phyloP scores from a whole-genome alignment of 2,888 invertebrate species.

The Adineta ricciae region DNA sequence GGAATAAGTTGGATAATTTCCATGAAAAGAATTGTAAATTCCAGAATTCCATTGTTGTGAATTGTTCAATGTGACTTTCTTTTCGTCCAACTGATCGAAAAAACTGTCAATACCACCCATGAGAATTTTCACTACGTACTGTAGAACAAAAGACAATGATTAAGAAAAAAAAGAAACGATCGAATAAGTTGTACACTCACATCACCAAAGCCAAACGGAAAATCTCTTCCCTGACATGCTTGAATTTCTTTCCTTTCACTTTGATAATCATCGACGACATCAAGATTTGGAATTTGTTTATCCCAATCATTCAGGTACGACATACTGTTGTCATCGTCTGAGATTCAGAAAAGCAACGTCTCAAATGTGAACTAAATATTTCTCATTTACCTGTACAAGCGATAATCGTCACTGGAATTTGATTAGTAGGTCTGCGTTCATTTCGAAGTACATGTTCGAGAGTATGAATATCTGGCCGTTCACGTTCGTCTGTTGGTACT shows the following conservation, averaged over 20 bases:
- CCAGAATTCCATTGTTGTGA: background rate
- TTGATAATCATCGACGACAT: slow-evolving; percentile 30
- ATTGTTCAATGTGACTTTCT: background rate
- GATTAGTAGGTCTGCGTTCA: background rate
- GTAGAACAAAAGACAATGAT: background rate
- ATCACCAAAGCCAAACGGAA: slow-evolving; percentile 31
- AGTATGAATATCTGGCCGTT: slow-evolving; percentile 18
- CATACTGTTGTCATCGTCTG: slow-evolving; percentile 29
- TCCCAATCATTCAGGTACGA: slow-evolving; percentile 32
- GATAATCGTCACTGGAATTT: slow-evolving; percentile 14
- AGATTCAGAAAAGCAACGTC: background rate
- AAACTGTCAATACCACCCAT: slow-evolving; percentile 28
- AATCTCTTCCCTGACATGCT: background rate
- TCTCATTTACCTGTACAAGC: background rate
- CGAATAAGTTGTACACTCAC: background rate
- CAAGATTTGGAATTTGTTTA: slow-evolving; percentile 25
- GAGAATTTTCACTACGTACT: slow-evolving; percentile 30
- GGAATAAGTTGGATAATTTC: too few species aligned
- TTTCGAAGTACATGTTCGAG: slow-evolving; percentile 5
- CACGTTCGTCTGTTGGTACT: slow-evolving; percentile 29
- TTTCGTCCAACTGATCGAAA: background rate
- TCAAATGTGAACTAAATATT: background rate
- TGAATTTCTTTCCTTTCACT: slow-evolving; percentile 23
- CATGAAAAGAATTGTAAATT: background rate
- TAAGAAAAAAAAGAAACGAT: background rate